Conservation (phyloP, 2,113 vertebrate species). For the Chaetodon trifascialis region DNA sequence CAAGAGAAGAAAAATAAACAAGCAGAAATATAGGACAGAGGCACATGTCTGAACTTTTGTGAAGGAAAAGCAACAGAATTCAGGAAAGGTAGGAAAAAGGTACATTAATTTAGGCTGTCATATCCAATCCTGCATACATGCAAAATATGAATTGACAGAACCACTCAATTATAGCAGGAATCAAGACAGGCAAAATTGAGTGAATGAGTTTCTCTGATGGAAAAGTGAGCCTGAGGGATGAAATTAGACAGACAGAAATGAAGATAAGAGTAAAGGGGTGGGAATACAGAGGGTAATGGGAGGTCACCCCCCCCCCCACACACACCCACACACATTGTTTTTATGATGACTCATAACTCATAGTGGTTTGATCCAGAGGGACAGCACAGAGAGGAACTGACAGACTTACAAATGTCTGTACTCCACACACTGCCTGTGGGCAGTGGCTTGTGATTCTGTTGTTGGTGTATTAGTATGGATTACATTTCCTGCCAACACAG, state of each 20-base stretch:
- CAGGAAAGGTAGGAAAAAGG: not conserved
- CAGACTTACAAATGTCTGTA: constrained; percentile 21
- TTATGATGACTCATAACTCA: constrained; percentile 43
- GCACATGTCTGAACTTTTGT: not conserved
- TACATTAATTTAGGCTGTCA: not conserved
- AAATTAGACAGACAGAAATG: not conserved
- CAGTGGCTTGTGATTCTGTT: constrained; percentile 38
- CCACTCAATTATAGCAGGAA: not conserved
- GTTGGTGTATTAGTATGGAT: constrained; percentile 55
- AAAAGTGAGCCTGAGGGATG: not conserved
- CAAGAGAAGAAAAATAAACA: not conserved
- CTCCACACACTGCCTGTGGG: constrained; percentile 23
- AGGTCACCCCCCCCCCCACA: constrained; percentile 22
- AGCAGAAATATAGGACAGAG: not conserved
- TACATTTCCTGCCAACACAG: constrained; percentile 63
- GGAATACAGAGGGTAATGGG: constrained; percentile 8
- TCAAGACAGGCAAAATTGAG: constrained; percentile 1
- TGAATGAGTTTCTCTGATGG: not conserved
- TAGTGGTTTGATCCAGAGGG: constrained; percentile 33
- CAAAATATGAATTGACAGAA: constrained; percentile 14
- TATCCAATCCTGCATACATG: constrained; percentile 1
- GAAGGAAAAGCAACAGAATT: not conserved
- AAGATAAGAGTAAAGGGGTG: constrained; percentile 2
- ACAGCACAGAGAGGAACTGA: not conserved
- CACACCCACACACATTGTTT: too few species aligned